These are phyloP conservation scores for Betta splendens DNA, from an alignment of 2,797 vertebrate species.

Conservation along the genomic window DNA sequence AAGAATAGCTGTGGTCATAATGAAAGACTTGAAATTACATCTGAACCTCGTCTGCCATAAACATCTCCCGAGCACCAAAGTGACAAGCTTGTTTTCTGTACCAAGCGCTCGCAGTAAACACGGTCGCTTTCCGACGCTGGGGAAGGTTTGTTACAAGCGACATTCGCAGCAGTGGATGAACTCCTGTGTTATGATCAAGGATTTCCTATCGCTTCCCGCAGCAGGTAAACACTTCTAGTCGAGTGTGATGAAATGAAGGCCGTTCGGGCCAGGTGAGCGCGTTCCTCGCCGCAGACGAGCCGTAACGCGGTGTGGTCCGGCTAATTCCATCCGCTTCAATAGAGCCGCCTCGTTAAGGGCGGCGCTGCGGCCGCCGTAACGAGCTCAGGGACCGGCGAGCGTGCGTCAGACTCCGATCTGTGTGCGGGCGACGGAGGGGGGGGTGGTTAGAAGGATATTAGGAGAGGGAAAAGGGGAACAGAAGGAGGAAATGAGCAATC, in stretches of 20 bases:
- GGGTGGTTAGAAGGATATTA: constrained; percentile 34
- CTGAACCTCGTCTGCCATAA: constrained; percentile 21
- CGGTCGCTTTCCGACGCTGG: constrained; percentile 11
- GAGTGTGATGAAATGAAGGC: constrained; percentile 42
- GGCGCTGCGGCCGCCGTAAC: constrained; percentile 49
- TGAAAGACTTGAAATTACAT: constrained; percentile 39
- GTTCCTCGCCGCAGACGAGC: constrained; percentile 42
- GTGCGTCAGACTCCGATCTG: constrained; percentile 2
- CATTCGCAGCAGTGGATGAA: constrained; percentile 4
- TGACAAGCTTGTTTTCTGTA: constrained; percentile 8
- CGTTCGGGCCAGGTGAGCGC: constrained; percentile 35
- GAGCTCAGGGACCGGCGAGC: constrained; percentile 62
- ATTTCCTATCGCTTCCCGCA: constrained; percentile 5
- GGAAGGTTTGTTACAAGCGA: constrained; percentile 1
- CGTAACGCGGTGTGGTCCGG: constrained; percentile 32
- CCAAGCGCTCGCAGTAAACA: constrained; percentile 4
- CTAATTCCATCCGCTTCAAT: constrained; percentile 65
- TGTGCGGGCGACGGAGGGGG: neutral
- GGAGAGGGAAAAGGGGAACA: constrained; percentile 9
- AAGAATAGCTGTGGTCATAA: constrained; percentile 31
- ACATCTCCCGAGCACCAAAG: neutral
- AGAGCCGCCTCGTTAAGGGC: constrained; percentile 57
- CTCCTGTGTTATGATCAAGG: neutral
- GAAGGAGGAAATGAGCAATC: constrained; percentile 33
- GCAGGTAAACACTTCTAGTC: constrained; percentile 22